Conservation (phyloP, 2,888 invertebrate species). For the Holacanthella duospinosa region DNA sequence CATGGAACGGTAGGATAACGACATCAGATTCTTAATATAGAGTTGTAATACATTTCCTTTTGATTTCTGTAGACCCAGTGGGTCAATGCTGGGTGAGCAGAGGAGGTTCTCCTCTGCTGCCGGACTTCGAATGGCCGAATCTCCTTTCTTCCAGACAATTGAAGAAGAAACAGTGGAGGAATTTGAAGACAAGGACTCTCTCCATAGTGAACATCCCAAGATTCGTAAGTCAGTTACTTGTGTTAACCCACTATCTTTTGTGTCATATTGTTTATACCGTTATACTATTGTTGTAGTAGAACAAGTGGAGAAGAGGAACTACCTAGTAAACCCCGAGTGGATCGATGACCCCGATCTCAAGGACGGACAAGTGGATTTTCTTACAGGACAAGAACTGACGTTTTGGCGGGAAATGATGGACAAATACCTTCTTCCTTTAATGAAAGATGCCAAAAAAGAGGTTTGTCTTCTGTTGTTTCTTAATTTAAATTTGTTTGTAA, state of each 20-base stretch:
- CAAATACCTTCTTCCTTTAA: slow-evolving; percentile 45
- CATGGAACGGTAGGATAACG: too few species aligned
- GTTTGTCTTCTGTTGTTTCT: too few species aligned
- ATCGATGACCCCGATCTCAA: slow-evolving; percentile 41
- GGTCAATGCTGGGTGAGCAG: not conserved
- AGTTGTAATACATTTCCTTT: too few species aligned
- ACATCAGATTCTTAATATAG: too few species aligned
- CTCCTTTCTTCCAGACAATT: not conserved
- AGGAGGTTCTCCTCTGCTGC: not conserved
- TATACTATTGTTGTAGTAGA: not conserved
- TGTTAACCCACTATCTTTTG: not conserved
- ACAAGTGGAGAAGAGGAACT: slow-evolving; percentile 39
- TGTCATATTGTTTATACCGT: not conserved
- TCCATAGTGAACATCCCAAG: not conserved
- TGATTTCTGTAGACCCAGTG: not conserved
- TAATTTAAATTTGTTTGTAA: too few species aligned
- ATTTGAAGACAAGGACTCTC: not conserved
- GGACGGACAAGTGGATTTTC: slow-evolving; percentile 38
- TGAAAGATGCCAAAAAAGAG: slow-evolving; percentile 40
- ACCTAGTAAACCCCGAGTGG: slow-evolving; percentile 45
- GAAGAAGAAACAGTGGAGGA: not conserved
- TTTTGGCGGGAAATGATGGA: slow-evolving; percentile 48
- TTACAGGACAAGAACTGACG: slow-evolving; percentile 42
- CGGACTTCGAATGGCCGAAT: not conserved
- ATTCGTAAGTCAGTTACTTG: not conserved